These are phyloP conservation scores for Perdita meconis DNA, from an alignment of 2,888 invertebrate genomes.

Conservation along the genomic window DNA sequence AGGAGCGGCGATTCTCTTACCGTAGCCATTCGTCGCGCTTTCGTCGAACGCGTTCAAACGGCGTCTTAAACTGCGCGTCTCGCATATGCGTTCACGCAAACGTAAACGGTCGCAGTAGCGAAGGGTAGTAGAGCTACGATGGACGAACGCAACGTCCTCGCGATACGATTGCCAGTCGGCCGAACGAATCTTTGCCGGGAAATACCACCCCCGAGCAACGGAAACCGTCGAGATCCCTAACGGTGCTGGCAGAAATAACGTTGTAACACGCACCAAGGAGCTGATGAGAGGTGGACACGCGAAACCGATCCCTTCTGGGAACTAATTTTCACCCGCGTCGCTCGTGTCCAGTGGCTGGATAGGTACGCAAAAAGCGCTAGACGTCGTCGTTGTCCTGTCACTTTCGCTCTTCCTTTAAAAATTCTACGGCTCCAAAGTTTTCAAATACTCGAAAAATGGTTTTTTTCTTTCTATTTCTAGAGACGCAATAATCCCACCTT, in stretches of 20 bases:
- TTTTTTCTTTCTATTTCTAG: too few relatives aligned
- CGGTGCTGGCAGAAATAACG: constrained; percentile 75
- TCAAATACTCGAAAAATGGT: too few relatives aligned
- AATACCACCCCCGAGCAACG: constrained; percentile 39
- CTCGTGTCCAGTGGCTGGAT: constrained; percentile 59
- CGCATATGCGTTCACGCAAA: too few relatives aligned
- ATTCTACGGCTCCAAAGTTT: too few relatives aligned
- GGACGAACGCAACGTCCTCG: not conserved
- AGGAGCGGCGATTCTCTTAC: not conserved
- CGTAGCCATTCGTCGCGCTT: not conserved
- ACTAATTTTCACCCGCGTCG: constrained; percentile 72
- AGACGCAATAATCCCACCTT: constrained; percentile 63
- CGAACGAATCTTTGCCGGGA: constrained; percentile 39
- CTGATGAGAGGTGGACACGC: constrained; percentile 82
- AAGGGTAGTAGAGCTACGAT: not conserved
- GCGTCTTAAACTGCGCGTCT: too few relatives aligned
- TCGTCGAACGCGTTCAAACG: too few relatives aligned
- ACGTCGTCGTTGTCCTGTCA: constrained; percentile 61
- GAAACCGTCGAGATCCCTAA: constrained; percentile 41
- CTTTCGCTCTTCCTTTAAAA: constrained; percentile 15
- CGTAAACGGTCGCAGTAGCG: too few relatives aligned
- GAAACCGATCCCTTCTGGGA: constrained; percentile 79
- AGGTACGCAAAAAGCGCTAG: constrained; percentile 58
- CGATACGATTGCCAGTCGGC: constrained; percentile 9
- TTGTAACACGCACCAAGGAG: constrained; percentile 75